Base-by-base conservation (phyloP, 2,888 invertebrate genomes). In the Congeria kusceri region DNA sequence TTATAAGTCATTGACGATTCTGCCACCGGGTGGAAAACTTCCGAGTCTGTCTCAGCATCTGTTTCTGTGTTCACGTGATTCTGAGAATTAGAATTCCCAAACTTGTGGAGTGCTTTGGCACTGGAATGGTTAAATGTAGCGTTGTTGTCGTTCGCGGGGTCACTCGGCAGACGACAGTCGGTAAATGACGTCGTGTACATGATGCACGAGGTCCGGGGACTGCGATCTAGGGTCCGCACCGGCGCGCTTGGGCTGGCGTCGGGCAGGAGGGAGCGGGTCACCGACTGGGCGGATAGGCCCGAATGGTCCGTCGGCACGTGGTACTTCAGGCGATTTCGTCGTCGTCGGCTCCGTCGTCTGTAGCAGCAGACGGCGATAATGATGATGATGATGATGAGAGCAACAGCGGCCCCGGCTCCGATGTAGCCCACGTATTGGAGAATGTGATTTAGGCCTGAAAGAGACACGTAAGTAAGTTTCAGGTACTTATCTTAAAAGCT, bases 341-440 rank as follows among this genome's bases (percentile, higher is more conserved):
- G 80, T 73, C 79, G 72, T 57, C 86, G 53, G 56, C 80, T 80
- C 39, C 78, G 77, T 27, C 76, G 77, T 18, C 77, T 83, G 77
- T 87, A 90, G 71, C 89, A 89, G 74, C 86, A 88, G 27, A 88
- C 77, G 46, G 86, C 80, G 15, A 86, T 59, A 1, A 86, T 64
- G 13, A 87, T 75, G n/a, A 88, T 72, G 20, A 85, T 66, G 20
- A 91, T 63, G 15, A 91, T 62, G 20, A 80, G 71, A 13, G 90
- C 65, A 20, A 86, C 80, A 11, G 89, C 89, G 2, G 86, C 82
- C 44, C 85, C 87, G 1, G 87, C 85, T 39, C 86, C 87, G 25
- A 90, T 87, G 44, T 88, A 90, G 7, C 89, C 86, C 44, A 88
- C 84, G 76, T 89, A 88, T 64, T 84, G 85, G 58, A 91, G 68